Evolutionary conservation across 2,113 vertebrate species (phyloP).

Genomic region (Epinephelus lanceolatus): DNA sequence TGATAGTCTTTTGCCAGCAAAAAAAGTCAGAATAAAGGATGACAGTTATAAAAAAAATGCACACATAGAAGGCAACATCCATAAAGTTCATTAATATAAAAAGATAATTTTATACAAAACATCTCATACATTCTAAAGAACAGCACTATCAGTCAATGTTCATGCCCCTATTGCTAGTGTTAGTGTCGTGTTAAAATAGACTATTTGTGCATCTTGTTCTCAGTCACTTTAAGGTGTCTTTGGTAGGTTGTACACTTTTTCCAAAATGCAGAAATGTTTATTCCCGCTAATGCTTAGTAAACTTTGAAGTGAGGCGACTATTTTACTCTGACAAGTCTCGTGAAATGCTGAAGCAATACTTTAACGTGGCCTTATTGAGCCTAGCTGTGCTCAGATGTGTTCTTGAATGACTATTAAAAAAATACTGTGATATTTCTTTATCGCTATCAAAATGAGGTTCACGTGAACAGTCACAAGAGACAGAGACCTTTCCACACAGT

Average conservation of each 20-base stretch:
- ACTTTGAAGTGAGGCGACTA: conserved; percentile 36
- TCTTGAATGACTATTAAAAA: conserved; percentile 35
- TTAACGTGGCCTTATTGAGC: conserved; percentile 38
- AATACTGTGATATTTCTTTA: conserved; percentile 46
- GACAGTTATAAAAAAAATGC: conserved; percentile 74
- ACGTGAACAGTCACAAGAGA: conserved; percentile 47
- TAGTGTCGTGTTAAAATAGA: conserved; percentile 74
- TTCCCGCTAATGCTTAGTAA: conserved; percentile 47
- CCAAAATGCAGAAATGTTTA: conserved; percentile 46
- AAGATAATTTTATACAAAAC: conserved; percentile 79
- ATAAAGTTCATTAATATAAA: conserved; percentile 80
- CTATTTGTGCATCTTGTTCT: conserved; percentile 75
- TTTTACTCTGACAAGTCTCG: conserved; percentile 24
- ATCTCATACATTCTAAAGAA: conserved; percentile 83
- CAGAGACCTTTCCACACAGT: conserved; percentile 67
- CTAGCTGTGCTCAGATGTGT: conserved; percentile 28
- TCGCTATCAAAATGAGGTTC: conserved; percentile 57
- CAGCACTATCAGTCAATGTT: conserved; percentile 80
- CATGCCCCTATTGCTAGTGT: conserved; percentile 74
- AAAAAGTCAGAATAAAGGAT: conserved; percentile 84
- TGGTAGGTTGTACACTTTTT: conserved; percentile 80
- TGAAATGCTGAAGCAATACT: conserved; percentile 37
- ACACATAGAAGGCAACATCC: conserved; percentile 76
- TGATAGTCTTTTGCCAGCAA: conserved; percentile 89
- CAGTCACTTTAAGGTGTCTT: conserved; percentile 79